Evolutionary conservation across 2,797 vertebrate species (phyloP), one percentile per base, ranked within the genome.

Genomic region (Odontamblyopus lacepedii): DNA sequence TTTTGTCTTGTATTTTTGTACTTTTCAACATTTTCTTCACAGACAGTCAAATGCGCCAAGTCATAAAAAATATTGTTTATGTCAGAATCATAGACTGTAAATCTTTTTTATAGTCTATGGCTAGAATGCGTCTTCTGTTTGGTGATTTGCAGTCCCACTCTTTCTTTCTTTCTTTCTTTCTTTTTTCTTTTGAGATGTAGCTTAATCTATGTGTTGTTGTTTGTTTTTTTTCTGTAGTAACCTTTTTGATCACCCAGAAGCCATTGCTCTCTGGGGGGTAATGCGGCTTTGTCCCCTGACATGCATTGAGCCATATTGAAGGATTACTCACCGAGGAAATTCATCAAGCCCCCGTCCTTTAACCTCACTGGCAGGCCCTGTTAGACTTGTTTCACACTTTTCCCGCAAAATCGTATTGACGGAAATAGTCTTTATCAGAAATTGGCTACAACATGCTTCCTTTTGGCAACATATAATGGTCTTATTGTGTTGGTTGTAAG

Each of bases 261-360:
- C 67, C 55, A 81, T 35, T 72, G 56, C 73, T 68, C 86, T 75
- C 83, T 48, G 26, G 73, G 41, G 79, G 70, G 78, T 78, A 60
- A 67, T 83, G 57, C 77, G 63, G 68, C 74, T 57, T 66, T 63
- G 78, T 69, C 78, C 78, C 64, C 56, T n/a, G 77, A 30, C 76
- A 55, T 29, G 12, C 78, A 79, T 76, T 79, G 77, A 89, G 70
- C 74, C 73, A 5, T 0, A 41, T 8, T 83, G 84, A 86, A 68
- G 78, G 81, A 87, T 89, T 80, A 74, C 78, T 78, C 83, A 32
- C 63, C 9, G 5, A 63, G 69, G 81, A 88, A 74, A 82, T 86
- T 60, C 73, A 77, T 90, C 88, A 84, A 48, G 57, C 55, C 27
- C 27, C 72, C 29, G 13, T 69, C 63, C 74, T 74, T 64, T 56